Base-by-base conservation (phyloP, 2,113 vertebrate species). In the Pterocles orientalis region DNA sequence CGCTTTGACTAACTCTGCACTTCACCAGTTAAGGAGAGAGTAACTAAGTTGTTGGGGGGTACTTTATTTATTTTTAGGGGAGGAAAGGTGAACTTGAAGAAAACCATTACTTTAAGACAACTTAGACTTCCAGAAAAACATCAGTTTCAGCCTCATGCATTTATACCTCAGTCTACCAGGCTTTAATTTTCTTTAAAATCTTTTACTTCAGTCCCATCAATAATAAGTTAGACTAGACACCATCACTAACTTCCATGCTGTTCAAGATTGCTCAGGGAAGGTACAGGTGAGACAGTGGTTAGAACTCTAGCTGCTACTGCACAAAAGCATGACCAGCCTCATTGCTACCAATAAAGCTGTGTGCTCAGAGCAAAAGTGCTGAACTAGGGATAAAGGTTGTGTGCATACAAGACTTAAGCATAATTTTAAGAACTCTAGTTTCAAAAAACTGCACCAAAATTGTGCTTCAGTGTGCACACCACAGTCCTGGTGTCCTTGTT, bases 341-440 rank as follows among this genome's bases (percentile, higher is more conserved):
- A 81, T 58, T 78, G 73, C 51, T 51, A 51, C 57, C 43, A 53
- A 50, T 4, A 68, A n/a, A 89, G 84, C 81, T 61, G 79, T 28
- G 75, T 28, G 75, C 78, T 89, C 36, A 45, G 68, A 64, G 53
- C 6, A 1, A 34, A 86, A 77, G 82, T 70, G 89, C 71, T 51
- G 17, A 88, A 70, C 69, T 57, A 90, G 53, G 23, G 48, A 93
- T n/a, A 95, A 90, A 82, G 10, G 29, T 1, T 70, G 47, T 12
- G 14, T 53, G 84, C 62, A 84, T 79, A 25, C 91, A 95, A 93
- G 88, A 96, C 45, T 91, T 85, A 56, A 91, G 75, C 45, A 56
- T 77, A 65, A 53, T 61, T 94, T 93, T 88, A 82, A 7, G 85
- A 97, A 95, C 33, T 72, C 45, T 34, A 78, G 23, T 31, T 92